A percentile compares a stretch with the other conserved stretches of the same genome.
These are phyloP conservation scores for Thunnus albacares DNA, from an alignment of 2,797 vertebrate genomes.

Conservation along the genomic window DNA sequence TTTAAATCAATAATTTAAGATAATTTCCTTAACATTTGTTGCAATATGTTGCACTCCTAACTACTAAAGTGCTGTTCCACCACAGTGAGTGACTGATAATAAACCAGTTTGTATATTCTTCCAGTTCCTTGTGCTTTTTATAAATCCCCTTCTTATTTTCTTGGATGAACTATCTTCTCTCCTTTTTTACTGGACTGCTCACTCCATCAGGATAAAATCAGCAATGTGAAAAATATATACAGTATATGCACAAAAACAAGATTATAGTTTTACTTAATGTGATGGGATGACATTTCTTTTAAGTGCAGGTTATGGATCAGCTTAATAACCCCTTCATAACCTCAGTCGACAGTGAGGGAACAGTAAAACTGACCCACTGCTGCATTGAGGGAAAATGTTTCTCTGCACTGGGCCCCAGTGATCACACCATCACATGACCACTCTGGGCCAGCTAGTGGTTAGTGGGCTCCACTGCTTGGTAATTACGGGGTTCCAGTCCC, in stretches of 20 bases:
- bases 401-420: conserved; percentile 45
- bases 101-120: too few relatives aligned
- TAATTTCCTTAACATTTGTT: too few relatives aligned
- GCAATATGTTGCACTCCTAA: too few relatives aligned
- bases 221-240: neutral
- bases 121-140: neutral
- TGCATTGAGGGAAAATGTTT: conserved; percentile 42
- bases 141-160: neutral
- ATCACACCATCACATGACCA: conserved; percentile 65
- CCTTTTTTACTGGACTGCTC: conserved; percentile 2
- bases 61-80: too few relatives aligned
- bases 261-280: conserved; percentile 4
- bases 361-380: conserved; percentile 54
- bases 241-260: neutral
- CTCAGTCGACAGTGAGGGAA: conserved; percentile 39
- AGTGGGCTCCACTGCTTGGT: conserved; percentile 66
- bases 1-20: too few relatives aligned
- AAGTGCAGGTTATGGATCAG: conserved; percentile 49
- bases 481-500: conserved; percentile 75
- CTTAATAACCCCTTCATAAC: conserved; percentile 57
- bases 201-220: neutral
- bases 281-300: conserved; percentile 35
- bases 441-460: conserved; percentile 62
- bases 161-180: neutral
- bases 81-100: too few relatives aligned